Evolutionary conservation across 2,888 invertebrate genomes (phyloP).

Genomic region (Ophonus ardosiacus): DNA sequence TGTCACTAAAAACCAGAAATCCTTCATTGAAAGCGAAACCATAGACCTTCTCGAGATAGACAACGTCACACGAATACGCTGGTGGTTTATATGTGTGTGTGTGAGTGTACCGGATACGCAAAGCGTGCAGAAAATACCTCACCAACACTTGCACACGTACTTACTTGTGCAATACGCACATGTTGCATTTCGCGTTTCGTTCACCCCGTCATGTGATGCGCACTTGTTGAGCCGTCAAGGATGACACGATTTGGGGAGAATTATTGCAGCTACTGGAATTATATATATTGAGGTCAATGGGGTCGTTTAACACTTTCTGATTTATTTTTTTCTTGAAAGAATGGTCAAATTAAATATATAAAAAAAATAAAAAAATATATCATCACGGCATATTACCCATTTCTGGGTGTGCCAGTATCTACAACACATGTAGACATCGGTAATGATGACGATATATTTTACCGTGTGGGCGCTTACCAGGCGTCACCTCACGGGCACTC

Average conservation of each 20-base stretch:
- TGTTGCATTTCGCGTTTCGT: slow-evolving; percentile 42
- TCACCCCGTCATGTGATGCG: slow-evolving; percentile 29
- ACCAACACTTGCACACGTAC: slow-evolving; percentile 4
- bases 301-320: too few species aligned
- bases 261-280: neutral
- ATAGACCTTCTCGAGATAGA: slow-evolving; percentile 33
- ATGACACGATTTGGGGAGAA: slow-evolving; percentile 11
- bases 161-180: slow-evolving; percentile 43
- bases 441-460: too few species aligned
- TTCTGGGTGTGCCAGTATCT: too few species aligned
- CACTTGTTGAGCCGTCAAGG: slow-evolving; percentile 36
- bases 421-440: too few species aligned
- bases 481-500: too few species aligned
- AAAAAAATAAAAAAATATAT: too few species aligned
- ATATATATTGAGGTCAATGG: neutral
- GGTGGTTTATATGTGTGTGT: slow-evolving; percentile 15
- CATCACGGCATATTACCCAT: too few species aligned
- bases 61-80: slow-evolving; percentile 37
- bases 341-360: too few species aligned
- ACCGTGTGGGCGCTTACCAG: too few species aligned
- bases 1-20: slow-evolving; percentile 47
- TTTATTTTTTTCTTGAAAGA: too few species aligned
- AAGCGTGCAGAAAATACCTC: slow-evolving; percentile 45
- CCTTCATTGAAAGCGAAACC: slow-evolving; percentile 44
- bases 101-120: slow-evolving; percentile 40